Evolutionary conservation across 2,113 vertebrate genomes (phyloP).

Genomic region (Perognathus longimembris): DNA sequence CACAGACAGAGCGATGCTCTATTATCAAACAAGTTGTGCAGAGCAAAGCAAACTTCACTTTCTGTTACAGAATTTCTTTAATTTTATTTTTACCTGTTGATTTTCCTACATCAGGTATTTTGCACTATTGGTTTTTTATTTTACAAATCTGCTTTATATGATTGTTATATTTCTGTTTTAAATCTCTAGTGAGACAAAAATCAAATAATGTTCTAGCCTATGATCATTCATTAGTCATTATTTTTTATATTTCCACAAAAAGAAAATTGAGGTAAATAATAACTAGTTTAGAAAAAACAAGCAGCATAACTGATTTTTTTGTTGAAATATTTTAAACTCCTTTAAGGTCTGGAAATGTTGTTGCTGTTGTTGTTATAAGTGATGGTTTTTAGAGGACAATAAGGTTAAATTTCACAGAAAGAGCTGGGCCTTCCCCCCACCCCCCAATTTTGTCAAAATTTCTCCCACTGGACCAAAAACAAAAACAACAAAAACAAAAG

Average conservation of each 20-base stretch:
- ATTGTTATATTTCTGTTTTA: background rate
- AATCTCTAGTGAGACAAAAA: slow-evolving; percentile 16
- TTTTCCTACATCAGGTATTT: background rate
- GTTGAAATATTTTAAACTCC: slow-evolving; percentile 30
- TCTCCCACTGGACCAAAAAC: slow-evolving; percentile 77
- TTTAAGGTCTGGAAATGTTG: background rate
- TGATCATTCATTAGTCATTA: background rate
- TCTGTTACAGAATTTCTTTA: slow-evolving; percentile 40
- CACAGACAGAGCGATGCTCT: too few species aligned
- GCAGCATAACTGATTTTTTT: background rate
- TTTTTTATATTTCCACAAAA: slow-evolving; percentile 48
- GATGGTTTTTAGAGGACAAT: slow-evolving; percentile 47
- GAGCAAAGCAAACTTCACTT: slow-evolving; percentile 4
- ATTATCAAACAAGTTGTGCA: background rate
- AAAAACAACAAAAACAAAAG: too few species aligned
- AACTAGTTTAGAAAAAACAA: slow-evolving; percentile 3
- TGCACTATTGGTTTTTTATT: background rate
- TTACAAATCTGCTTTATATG: background rate
- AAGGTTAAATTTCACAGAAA: slow-evolving; percentile 72
- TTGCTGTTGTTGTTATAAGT: background rate
- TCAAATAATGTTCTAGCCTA: background rate
- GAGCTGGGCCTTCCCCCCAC: slow-evolving; percentile 57
- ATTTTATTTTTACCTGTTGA: background rate
- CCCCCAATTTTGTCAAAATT: slow-evolving; percentile 69
- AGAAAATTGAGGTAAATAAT: background rate